phyloP scores from a whole-genome alignment of 2,797 vertebrate genomes.

The Zenarchopterus dispar region DNA sequence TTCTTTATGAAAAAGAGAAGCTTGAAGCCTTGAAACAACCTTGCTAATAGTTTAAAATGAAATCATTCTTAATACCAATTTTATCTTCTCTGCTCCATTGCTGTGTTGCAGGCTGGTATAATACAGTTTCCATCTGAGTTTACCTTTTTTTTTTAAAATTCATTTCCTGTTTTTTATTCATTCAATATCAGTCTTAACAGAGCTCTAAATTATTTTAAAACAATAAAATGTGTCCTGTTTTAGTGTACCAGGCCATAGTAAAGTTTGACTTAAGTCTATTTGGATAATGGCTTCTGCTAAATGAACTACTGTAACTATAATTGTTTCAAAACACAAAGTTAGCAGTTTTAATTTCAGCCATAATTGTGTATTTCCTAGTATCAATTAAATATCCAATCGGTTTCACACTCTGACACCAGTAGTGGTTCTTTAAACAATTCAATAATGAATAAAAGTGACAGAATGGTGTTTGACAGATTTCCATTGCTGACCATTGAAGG shows the following conservation, averaged over 20 bases:
- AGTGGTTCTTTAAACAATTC: no score
- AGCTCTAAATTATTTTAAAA: constrained; percentile 13
- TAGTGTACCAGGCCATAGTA: neutral
- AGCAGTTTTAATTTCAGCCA: neutral
- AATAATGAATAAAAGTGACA: no score
- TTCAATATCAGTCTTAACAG: neutral
- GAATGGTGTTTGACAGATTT: constrained; percentile 28
- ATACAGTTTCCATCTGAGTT: neutral
- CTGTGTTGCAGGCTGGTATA: constrained; percentile 4
- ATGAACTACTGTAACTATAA: no score
- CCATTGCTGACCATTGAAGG: constrained; percentile 25
- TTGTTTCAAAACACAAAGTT: neutral
- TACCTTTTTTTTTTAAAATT: constrained; percentile 3
- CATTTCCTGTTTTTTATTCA: constrained; percentile 6
- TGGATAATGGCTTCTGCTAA: no score
- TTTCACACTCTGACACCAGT: no score
- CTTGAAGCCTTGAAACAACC: constrained; percentile 17
- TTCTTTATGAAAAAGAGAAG: constrained; percentile 15
- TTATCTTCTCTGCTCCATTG: constrained; percentile 20
- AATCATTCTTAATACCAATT: constrained; percentile 3
- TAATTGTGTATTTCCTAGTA: neutral
- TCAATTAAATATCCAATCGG: constrained; percentile 2
- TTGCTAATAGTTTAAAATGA: constrained; percentile 22
- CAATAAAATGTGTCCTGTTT: constrained; percentile 4
- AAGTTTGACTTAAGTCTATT: neutral